A percentile compares a stretch with the other conserved stretches of the same genome.
Conservation (phyloP, 2,888 invertebrate species). For the Agrotis ipsilon region DNA sequence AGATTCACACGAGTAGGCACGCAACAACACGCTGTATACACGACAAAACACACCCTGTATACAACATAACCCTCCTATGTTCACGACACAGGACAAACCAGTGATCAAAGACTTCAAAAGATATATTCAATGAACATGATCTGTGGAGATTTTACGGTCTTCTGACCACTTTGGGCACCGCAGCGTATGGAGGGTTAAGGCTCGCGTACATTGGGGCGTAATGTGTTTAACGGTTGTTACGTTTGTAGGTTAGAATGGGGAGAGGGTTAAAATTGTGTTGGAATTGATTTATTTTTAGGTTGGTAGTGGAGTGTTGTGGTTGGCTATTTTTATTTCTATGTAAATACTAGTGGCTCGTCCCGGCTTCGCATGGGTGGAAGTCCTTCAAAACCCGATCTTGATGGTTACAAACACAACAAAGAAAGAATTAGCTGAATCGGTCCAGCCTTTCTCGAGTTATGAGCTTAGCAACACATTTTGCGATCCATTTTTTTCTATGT, state of each 20-base stretch:
- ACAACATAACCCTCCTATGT: constrained; percentile 15
- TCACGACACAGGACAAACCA: constrained; percentile 38
- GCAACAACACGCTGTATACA: constrained; percentile 4
- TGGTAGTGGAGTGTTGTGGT: background rate
- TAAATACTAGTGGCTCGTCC: no score
- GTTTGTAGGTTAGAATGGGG: constrained; percentile 48
- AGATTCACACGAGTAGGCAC: constrained; percentile 33
- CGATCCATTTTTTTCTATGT: no score
- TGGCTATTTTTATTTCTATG: background rate
- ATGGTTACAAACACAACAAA: no score
- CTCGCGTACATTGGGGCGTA: constrained; percentile 48
- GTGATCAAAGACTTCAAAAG: constrained; percentile 66
- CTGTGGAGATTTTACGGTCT: constrained; percentile 62
- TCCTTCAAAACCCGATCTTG: no score
- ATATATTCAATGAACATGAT: constrained; percentile 65
- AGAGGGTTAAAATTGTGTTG: constrained; percentile 18
- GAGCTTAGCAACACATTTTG: no score
- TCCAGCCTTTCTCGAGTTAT: no score
- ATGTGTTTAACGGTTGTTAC: constrained; percentile 33
- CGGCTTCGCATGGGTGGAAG: no score
- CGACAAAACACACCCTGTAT: background rate
- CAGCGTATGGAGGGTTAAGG: constrained; percentile 40
- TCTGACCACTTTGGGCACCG: constrained; percentile 62
- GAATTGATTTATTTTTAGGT: background rate
- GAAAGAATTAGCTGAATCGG: no score